A percentile compares a stretch with the other conserved stretches of the same genome.
These are phyloP conservation scores for Natator depressus DNA, from an alignment of 2,113 vertebrate species.

Conservation along the genomic window DNA sequence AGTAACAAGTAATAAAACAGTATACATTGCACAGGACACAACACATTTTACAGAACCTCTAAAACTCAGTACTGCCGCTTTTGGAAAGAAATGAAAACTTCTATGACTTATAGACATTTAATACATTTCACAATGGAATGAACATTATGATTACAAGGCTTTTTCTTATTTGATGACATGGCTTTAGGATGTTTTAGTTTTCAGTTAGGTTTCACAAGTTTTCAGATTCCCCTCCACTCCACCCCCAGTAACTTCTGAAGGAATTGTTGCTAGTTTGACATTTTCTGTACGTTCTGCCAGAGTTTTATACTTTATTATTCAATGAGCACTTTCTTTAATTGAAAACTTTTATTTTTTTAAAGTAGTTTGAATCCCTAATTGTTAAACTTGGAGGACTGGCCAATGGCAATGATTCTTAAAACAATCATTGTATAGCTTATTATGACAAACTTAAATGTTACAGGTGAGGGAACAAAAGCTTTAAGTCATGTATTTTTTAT, in stretches of 20 bases:
- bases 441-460: conserved; percentile 71
- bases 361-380: conserved; percentile 57
- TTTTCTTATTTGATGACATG: conserved; percentile 54
- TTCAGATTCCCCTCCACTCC: background rate
- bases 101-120: conserved; percentile 70
- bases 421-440: conserved; percentile 58
- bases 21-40: conserved; percentile 73
- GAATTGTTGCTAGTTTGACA: background rate
- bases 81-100: conserved; percentile 63
- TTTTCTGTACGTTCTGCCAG: conserved; percentile 46
- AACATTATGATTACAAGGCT: conserved; percentile 73
- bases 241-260: background rate
- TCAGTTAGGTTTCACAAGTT: conserved; percentile 47
- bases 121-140: conserved; percentile 76
- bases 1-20: conserved; percentile 75
- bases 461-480: conserved; percentile 69
- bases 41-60: conserved; percentile 77
- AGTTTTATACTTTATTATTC: conserved; percentile 2
- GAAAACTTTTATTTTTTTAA: conserved; percentile 37
- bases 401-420: conserved; percentile 48
- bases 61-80: conserved; percentile 72
- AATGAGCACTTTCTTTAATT: conserved; percentile 41
- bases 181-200: conserved; percentile 61
- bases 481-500: conserved; percentile 55
- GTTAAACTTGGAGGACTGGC: conserved; percentile 61